phyloP scores from a whole-genome alignment of 2,113 vertebrate genomes.

The Mastomys natalensis region DNA sequence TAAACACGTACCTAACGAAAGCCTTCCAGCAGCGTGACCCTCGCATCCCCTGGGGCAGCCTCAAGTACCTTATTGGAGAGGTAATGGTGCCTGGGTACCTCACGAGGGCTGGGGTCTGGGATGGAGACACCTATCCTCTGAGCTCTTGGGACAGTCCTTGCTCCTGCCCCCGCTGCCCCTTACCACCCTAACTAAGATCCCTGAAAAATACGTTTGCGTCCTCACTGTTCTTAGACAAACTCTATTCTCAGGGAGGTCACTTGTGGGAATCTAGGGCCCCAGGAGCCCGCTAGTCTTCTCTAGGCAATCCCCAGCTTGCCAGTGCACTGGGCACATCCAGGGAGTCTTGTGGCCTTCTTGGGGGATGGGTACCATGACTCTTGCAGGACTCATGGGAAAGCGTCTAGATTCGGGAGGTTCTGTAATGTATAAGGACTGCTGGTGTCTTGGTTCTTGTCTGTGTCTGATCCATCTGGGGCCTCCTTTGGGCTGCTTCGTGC shows the following conservation, averaged over 20 bases:
- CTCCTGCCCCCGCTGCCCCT: background rate
- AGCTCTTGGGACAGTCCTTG: background rate
- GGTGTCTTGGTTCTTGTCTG: background rate
- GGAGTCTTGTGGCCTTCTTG: background rate
- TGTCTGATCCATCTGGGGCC: too few species aligned
- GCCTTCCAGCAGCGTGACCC: conserved; percentile 91
- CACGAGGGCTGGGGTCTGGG: background rate
- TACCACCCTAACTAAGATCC: background rate
- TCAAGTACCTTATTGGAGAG: conserved; percentile 98
- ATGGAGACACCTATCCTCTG: background rate
- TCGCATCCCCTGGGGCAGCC: conserved; percentile 94
- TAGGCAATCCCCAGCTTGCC: background rate
- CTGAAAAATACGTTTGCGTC: background rate
- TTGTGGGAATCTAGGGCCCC: fast-evolving
- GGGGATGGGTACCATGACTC: background rate
- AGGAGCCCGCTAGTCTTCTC: background rate
- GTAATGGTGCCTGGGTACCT: conserved; percentile 78
- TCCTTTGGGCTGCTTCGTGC: fast-evolving
- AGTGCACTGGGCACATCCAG: fast-evolving
- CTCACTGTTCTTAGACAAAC: background rate
- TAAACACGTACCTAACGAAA: conserved; percentile 95
- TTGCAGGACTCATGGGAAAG: background rate
- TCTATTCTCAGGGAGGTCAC: fast-evolving
- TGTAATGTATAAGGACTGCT: background rate
- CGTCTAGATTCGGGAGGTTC: background rate